Base-by-base conservation (phyloP, 1,140 invertebrate species). In the Macrobrachium rosenbergii region DNA sequence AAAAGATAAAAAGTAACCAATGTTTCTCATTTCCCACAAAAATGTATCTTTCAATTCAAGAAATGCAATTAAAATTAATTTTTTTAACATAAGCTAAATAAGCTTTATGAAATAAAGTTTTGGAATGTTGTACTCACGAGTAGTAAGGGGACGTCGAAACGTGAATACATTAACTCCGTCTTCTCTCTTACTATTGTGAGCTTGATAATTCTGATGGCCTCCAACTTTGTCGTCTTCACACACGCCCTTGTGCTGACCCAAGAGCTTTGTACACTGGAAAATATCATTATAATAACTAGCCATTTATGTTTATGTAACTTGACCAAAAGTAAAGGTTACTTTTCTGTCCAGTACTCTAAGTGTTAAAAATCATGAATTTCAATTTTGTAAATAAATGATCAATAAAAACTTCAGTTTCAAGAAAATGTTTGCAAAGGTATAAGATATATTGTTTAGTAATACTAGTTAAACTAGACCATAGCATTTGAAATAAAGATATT, bases 201-300 rank as follows among this genome's bases (percentile, higher is more conserved):
- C 76, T 60, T 90, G 89, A 91, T 94, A 95, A 90, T 97, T 95
- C 72, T 90, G 84, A 83, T 94, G 92, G 0, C 96, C 96, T 58
- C 96, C 96, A 2, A 97, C 93, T 7, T 94, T 90, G 82, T 94
- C 94, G 91, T 98, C 97, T 90, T 94, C 94, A 90, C 97, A 98
- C 0, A 98, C 96, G 37, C 97, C 97, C 91, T 94, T 96, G 90
- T 96, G 96, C 88, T 95, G 95, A 0, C 96, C 96, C 67, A 97
- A 92, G 72, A 97, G 95, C 92, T 96, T 96, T 14, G 96, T 95
- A 92, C 97, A 98, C 94, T 96, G 90, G 75, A 92, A 92, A n/a
- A 82, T 88, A 19, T 63, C 52, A 52, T 52, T 52, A 88, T 73
- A 21, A 14, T 45, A 23, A 80, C 5, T 52, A 8, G 12, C 52